Evolutionary conservation across 2,797 vertebrate species (phyloP).

Genomic region (Leuciscus waleckii): DNA sequence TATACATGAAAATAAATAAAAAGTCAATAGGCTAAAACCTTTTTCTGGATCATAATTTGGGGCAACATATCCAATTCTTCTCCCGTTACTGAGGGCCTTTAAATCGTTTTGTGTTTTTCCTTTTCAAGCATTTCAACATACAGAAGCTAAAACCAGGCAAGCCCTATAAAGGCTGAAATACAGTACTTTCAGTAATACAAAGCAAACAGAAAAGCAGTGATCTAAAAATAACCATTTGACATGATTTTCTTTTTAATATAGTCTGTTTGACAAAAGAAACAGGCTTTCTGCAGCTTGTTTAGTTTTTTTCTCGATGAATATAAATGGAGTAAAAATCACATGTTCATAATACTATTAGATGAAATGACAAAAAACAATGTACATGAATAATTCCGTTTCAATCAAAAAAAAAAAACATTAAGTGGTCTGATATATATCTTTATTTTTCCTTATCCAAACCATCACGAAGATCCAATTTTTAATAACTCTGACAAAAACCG

Average conservation of each 20-base stretch:
- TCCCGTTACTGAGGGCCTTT: not conserved
- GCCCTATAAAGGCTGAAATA: conserved; percentile 24
- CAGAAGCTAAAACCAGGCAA: conserved; percentile 14
- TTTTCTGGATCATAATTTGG: conserved; percentile 18
- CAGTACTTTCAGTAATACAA: conserved; percentile 48
- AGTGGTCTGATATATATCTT: conserved; percentile 54
- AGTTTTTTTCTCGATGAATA: conserved; percentile 44
- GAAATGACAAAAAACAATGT: conserved; percentile 43
- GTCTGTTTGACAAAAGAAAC: conserved; percentile 33
- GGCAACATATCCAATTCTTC: not conserved
- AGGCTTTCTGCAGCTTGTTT: not conserved
- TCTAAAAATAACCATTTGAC: conserved; percentile 37
- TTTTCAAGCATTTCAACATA: not conserved
- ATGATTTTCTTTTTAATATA: conserved; percentile 24
- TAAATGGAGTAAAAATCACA: conserved; percentile 54
- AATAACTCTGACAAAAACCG: conserved; percentile 36
- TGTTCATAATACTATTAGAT: conserved; percentile 43
- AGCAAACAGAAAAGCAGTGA: conserved; percentile 47
- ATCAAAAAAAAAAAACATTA: conserved; percentile 34
- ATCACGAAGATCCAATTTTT: conserved; percentile 15
- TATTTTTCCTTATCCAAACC: conserved; percentile 42
- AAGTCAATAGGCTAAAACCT: conserved; percentile 40
- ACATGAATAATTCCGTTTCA: conserved; percentile 40
- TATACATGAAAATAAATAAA: conserved; percentile 53
- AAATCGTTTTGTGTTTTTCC: not conserved